These are phyloP conservation scores for Casuarius casuarius DNA, from an alignment of 2,113 vertebrate species.

Conservation along the genomic window DNA sequence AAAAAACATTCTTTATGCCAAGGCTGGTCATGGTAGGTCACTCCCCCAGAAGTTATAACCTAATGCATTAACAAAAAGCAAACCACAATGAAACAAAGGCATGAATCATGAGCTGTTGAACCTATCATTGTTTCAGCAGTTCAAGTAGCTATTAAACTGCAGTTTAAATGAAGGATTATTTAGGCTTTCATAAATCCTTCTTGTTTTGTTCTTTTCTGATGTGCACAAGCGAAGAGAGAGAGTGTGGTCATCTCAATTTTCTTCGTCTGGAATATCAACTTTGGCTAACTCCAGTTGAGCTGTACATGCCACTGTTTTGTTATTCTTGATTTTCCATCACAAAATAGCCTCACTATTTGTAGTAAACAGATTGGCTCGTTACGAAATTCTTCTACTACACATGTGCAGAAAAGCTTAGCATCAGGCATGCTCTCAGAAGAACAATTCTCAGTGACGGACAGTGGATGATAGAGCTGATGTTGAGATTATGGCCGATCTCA, in stretches of 20 bases:
- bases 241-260: background rate
- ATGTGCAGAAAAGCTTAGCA: background rate
- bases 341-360: background rate
- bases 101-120: background rate
- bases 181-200: background rate
- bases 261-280: background rate
- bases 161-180: background rate
- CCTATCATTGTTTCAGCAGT: background rate
- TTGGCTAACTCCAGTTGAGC: background rate
- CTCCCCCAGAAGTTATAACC: constrained; percentile 78
- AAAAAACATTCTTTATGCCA: constrained; percentile 85
- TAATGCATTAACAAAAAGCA: constrained; percentile 41
- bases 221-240: background rate
- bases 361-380: background rate
- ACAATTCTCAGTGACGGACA: background rate
- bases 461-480: background rate
- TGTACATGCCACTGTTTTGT: background rate
- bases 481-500: background rate
- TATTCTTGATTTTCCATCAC: background rate
- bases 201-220: background rate
- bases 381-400: background rate
- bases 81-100: background rate
- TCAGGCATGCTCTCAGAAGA: background rate
- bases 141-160: background rate
- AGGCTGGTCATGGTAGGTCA: constrained; percentile 75